Conservation (phyloP, 2,113 vertebrate species). For the Tinamus guttatus region DNA sequence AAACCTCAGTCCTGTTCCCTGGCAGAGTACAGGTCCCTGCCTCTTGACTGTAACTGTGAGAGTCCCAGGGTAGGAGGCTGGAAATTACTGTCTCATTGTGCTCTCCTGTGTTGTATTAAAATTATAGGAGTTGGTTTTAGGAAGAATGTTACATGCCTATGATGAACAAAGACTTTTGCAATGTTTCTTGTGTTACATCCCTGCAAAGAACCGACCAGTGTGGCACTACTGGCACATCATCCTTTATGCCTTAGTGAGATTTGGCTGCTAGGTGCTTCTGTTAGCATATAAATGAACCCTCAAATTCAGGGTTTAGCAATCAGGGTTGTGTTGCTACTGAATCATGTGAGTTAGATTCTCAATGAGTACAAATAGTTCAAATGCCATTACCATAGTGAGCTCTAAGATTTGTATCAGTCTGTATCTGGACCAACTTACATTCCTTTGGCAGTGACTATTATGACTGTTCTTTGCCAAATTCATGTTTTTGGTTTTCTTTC, state of each 20-base stretch:
- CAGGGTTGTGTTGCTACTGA: neutral
- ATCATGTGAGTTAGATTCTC: neutral
- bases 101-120: neutral
- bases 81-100: neutral
- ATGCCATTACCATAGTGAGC: neutral
- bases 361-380: neutral
- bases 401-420: neutral
- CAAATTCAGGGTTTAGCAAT: neutral
- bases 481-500: fast-evolving
- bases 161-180: neutral
- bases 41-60: fast-evolving
- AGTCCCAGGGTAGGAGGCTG: fast-evolving
- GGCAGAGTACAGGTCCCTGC: neutral
- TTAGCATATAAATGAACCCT: neutral
- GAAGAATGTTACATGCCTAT: neutral
- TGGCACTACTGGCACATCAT: neutral
- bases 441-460: neutral
- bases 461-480: neutral
- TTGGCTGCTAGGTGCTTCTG: neutral
- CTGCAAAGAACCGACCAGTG: neutral
- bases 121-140: neutral
- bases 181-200: neutral
- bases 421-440: neutral
- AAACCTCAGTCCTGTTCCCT: neutral
- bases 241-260: neutral